A percentile compares a stretch with the other conserved stretches of the same genome.
Evolutionary conservation across 2,113 vertebrate genomes (phyloP).

Genomic region (Neopipo cinnamomea): DNA sequence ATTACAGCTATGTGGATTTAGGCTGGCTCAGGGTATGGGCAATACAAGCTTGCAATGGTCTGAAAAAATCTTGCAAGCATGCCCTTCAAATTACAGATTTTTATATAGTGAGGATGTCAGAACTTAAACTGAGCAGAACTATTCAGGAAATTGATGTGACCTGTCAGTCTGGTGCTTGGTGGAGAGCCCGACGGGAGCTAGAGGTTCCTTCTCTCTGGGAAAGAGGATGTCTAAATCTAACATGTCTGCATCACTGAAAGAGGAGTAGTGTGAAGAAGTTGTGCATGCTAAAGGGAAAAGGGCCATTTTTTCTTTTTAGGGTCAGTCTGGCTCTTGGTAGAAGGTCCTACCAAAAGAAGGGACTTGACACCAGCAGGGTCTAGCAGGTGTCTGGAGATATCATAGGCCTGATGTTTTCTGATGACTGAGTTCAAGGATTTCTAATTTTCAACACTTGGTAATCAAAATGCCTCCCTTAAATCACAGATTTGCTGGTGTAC

Average conservation of each 20-base stretch:
- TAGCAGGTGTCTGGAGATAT: background rate
- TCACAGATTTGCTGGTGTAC: background rate
- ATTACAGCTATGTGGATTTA: background rate
- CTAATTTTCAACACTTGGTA: background rate
- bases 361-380: background rate
- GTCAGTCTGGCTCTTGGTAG: background rate
- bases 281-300: background rate
- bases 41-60: background rate
- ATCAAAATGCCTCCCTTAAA: background rate
- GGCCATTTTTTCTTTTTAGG: background rate
- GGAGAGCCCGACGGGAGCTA: background rate
- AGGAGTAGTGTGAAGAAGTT: background rate
- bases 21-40: background rate
- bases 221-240: background rate
- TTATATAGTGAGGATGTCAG: background rate
- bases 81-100: background rate
- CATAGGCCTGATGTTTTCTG: background rate
- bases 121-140: background rate
- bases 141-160: background rate
- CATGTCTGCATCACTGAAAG: background rate
- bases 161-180: background rate
- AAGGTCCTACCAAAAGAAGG: background rate
- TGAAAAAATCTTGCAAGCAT: background rate
- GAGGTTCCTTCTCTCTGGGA: background rate
- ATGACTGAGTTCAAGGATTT: background rate